phyloP scores from a whole-genome alignment of 1,140 invertebrate genomes.

The Thaumatotibia leucotreta region DNA sequence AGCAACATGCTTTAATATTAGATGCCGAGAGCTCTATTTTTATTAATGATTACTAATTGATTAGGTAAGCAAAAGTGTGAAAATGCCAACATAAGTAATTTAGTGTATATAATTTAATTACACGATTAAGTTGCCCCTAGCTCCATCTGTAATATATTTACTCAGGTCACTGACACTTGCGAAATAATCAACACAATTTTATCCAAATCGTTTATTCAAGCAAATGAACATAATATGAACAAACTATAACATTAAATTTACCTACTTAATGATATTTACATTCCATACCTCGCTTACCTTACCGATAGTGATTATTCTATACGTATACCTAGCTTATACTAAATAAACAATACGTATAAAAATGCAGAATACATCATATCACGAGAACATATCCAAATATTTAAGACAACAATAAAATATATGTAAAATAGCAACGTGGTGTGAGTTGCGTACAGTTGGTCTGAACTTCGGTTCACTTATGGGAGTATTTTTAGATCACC shows the following conservation, averaged over 20 bases:
- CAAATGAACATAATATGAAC: conserved; percentile 76
- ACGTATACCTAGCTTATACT: conserved; percentile 60
- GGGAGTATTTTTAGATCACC: not conserved
- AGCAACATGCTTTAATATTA: too few relatives aligned
- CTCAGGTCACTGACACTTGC: not conserved
- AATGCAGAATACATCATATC: conserved; percentile 55
- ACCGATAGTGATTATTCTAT: conserved; percentile 45
- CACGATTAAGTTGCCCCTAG: not conserved
- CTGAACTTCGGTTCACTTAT: not conserved
- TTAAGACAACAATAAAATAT: conserved; percentile 27
- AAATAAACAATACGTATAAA: conserved; percentile 32
- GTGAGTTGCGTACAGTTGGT: conserved; percentile 19
- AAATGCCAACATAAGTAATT: not conserved
- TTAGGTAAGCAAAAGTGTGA: not conserved
- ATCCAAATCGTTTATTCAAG: conserved; percentile 76
- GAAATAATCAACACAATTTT: conserved; percentile 52
- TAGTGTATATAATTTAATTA: conserved; percentile 22
- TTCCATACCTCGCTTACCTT: conserved; percentile 61
- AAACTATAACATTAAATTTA: conserved; percentile 76
- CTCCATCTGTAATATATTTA: conserved; percentile 20
- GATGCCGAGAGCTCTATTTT: too few relatives aligned
- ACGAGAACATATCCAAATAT: conserved; percentile 13
- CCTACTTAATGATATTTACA: conserved; percentile 76
- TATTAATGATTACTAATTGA: too few relatives aligned
- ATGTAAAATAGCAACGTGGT: not conserved